Evolutionary conservation across 2,797 vertebrate genomes (phyloP).

Genomic region (Neostethus bicornis): DNA sequence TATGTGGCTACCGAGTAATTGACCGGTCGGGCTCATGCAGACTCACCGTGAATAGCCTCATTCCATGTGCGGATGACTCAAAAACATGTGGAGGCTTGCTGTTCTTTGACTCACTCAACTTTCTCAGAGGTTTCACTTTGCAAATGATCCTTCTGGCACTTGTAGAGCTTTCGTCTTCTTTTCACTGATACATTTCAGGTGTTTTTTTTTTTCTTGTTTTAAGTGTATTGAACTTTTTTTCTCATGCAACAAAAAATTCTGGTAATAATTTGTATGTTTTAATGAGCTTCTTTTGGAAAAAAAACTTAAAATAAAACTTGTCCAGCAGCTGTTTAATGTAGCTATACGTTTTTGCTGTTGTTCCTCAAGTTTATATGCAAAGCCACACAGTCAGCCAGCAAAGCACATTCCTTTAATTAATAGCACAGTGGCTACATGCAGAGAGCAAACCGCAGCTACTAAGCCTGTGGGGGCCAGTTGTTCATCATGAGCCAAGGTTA

Average conservation of each 20-base stretch:
- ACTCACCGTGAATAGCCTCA: constrained; percentile 58
- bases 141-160: constrained; percentile 14
- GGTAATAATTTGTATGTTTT: constrained; percentile 22
- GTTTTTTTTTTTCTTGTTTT: neutral
- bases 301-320: no score
- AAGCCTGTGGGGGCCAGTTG: constrained; percentile 47
- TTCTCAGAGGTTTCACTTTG: constrained; percentile 20
- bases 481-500: constrained; percentile 51
- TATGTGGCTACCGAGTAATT: constrained; percentile 45
- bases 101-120: constrained; percentile 34
- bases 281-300: constrained; percentile 35
- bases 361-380: constrained; percentile 55
- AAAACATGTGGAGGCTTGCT: constrained; percentile 59
- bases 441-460: constrained; percentile 57
- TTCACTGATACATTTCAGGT: constrained; percentile 17
- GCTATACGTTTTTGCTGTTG: constrained; percentile 53
- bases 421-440: constrained; percentile 67
- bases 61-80: constrained; percentile 63
- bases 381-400: constrained; percentile 74
- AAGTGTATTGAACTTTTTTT: neutral
- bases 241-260: neutral
- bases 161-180: constrained; percentile 29
- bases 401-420: constrained; percentile 80
- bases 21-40: constrained; percentile 53
- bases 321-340: constrained; percentile 67